Conservation (phyloP, 2,888 invertebrate genomes). For the Ichneumoninae sp. region DNA sequence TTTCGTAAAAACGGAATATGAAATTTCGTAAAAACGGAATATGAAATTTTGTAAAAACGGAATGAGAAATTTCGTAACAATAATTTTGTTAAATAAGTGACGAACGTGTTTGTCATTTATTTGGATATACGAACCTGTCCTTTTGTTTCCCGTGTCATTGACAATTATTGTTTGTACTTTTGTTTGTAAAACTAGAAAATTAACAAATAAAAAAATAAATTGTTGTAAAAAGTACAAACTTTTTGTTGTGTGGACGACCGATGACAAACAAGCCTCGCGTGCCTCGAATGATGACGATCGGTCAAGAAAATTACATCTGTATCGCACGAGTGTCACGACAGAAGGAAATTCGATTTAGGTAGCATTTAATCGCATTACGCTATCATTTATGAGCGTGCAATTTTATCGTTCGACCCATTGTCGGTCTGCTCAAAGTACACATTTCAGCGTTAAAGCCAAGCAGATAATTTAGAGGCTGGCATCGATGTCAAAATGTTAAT, state of each 20-base stretch:
- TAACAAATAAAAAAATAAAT: no score
- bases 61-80: no score
- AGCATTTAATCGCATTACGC: conserved; percentile 1
- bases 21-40: no score
- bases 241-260: neutral
- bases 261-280: conserved; percentile 24
- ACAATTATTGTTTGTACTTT: no score
- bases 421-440: neutral
- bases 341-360: conserved; percentile 22
- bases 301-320: conserved; percentile 7
- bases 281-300: conserved; percentile 9
- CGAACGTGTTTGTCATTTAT: no score
- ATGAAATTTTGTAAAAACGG: no score
- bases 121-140: no score
- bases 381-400: neutral
- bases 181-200: no score
- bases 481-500: neutral
- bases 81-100: no score
- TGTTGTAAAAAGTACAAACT: no score
- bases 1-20: no score
- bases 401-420: neutral
- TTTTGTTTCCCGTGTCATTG: no score
- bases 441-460: neutral
- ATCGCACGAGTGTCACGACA: neutral
- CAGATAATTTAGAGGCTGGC: neutral